A percentile compares a stretch with the other conserved stretches of the same genome.
Evolutionary conservation across 2,113 vertebrate genomes (phyloP).

Genomic region (Xerus inauris): DNA sequence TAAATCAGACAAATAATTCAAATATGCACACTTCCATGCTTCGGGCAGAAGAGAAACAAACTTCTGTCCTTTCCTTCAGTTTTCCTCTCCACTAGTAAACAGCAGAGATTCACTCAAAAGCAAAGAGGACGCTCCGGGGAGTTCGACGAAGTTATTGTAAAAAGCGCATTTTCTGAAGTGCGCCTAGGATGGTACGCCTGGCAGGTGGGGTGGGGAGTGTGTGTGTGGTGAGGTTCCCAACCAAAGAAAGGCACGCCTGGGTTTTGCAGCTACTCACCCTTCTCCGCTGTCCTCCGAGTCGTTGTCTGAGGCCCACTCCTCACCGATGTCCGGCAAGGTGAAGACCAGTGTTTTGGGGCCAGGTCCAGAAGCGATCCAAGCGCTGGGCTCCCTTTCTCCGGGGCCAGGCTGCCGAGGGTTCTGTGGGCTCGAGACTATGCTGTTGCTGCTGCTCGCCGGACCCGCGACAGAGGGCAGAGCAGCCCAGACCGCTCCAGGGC

Average conservation of each 20-base stretch:
- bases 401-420: background rate
- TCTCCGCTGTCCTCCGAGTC: constrained; percentile 57
- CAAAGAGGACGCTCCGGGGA: background rate
- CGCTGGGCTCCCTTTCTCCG: background rate
- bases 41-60: background rate
- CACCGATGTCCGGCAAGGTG: constrained; percentile 83
- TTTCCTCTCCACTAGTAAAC: background rate
- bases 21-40: rapidly evolving
- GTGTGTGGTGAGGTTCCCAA: no score
- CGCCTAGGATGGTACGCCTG: background rate
- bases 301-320: constrained; percentile 76
- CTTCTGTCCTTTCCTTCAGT: background rate
- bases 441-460: background rate
- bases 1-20: background rate
- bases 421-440: background rate
- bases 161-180: rapidly evolving
- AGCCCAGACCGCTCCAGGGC: background rate
- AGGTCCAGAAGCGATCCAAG: background rate
- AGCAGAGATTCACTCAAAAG: background rate
- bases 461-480: background rate
- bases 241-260: rapidly evolving
- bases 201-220: background rate
- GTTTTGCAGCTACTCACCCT: constrained; percentile 72
- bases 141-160: background rate
- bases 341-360: constrained; percentile 61